A percentile compares a stretch with the other conserved stretches of the same genome.
These are phyloP conservation scores for Enteromius fasciolatus DNA, from an alignment of 2,797 vertebrate genomes.

Conservation along the genomic window DNA sequence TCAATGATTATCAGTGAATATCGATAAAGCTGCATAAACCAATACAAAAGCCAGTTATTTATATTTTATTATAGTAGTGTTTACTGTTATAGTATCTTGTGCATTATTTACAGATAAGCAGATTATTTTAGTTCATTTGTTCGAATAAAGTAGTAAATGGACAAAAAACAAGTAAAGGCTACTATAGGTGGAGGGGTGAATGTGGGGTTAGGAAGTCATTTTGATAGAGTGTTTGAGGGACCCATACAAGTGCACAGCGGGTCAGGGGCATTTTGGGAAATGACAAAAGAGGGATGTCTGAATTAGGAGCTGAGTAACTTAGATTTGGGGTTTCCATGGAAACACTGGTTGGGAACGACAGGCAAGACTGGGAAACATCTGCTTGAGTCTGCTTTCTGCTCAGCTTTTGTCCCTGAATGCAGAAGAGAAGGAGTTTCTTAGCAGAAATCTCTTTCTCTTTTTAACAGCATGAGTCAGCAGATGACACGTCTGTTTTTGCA, in stretches of 20 bases:
- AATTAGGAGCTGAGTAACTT: conserved; percentile 22
- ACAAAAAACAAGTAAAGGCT: background rate
- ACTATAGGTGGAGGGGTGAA: background rate
- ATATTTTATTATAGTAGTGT: background rate
- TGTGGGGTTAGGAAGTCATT: conserved; percentile 19
- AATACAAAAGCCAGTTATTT: background rate
- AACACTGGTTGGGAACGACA: background rate
- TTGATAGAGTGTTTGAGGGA: conserved; percentile 27
- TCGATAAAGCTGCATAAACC: background rate
- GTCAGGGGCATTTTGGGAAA: conserved; percentile 10
- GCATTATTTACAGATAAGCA: background rate
- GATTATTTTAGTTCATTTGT: background rate
- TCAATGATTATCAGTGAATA: background rate
- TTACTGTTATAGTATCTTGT: background rate
- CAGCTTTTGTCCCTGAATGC: background rate
- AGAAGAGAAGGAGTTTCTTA: background rate
- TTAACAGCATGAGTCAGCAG: background rate
- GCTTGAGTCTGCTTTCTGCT: background rate
- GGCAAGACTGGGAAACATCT: conserved; percentile 29
- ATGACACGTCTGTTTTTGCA: background rate
- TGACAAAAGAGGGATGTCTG: conserved; percentile 30
- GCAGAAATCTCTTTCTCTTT: background rate
- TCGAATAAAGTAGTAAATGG: background rate
- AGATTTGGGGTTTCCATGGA: conserved; percentile 35
- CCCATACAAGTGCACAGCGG: conserved; percentile 17